These are phyloP conservation scores for Xerus inauris DNA, from an alignment of 2,113 vertebrate genomes.

Conservation along the genomic window DNA sequence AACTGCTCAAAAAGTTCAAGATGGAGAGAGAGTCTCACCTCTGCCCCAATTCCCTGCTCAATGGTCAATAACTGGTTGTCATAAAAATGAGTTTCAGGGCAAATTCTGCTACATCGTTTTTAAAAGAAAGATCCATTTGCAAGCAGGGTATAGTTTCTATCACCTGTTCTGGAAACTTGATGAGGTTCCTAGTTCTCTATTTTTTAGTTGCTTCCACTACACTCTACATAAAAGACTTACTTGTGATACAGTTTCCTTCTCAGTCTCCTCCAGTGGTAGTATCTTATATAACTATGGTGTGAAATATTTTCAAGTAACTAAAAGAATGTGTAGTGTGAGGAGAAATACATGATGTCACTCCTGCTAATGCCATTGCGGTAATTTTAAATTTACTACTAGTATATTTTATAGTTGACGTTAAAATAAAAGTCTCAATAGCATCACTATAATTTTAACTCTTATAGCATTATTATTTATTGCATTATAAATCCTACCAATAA, in stretches of 20 bases:
- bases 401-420: background rate
- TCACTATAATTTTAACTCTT: background rate
- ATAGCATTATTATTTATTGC: no score
- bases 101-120: background rate
- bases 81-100: background rate
- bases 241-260: background rate
- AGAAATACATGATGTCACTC: background rate
- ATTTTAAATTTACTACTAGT: background rate
- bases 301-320: background rate
- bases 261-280: background rate
- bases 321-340: background rate
- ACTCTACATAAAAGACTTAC: background rate
- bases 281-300: background rate
- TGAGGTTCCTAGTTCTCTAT: background rate
- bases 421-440: background rate
- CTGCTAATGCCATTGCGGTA: background rate
- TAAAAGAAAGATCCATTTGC: background rate
- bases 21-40: background rate
- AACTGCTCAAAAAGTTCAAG: background rate
- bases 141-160: background rate
- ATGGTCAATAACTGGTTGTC: background rate
- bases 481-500: background rate
- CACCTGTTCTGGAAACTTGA: background rate
- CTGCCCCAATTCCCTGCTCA: background rate
- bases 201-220: background rate